These are phyloP conservation scores for Lasioglossum villosulum DNA, from an alignment of 2,888 invertebrate species.

Conservation along the genomic window DNA sequence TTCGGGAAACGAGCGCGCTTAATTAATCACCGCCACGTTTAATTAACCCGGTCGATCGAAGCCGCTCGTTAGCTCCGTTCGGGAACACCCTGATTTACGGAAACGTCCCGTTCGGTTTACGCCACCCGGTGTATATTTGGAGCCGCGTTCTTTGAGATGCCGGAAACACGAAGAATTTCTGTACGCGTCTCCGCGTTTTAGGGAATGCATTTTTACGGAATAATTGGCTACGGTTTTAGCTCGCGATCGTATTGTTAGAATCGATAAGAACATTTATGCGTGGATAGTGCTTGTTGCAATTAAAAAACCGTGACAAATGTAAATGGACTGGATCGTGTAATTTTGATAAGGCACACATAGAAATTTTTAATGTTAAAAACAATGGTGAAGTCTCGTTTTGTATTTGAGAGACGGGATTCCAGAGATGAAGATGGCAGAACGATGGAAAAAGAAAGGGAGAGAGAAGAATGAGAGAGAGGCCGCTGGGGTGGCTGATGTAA, in stretches of 20 bases:
- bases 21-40: neutral
- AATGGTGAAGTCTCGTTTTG: neutral
- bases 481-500: slow-evolving; percentile 64
- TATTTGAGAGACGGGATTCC: neutral
- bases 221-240: neutral
- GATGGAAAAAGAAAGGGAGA: slow-evolving; percentile 11
- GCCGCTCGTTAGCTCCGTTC: slow-evolving; percentile 17
- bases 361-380: neutral
- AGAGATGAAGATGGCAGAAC: slow-evolving; percentile 6
- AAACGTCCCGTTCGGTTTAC: neutral
- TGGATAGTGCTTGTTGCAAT: too few relatives aligned
- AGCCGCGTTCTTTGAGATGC: neutral
- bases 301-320: neutral
- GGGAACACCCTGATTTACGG: slow-evolving; percentile 14
- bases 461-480: slow-evolving; percentile 5
- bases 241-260: neutral
- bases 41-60: slow-evolving; percentile 21
- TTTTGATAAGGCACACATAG: neutral
- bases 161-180: neutral
- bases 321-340: neutral
- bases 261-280: too few relatives aligned
- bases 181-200: neutral
- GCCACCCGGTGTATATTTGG: slow-evolving; percentile 3
- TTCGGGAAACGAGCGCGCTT: slow-evolving; percentile 26
- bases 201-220: neutral